Conservation (phyloP, 2,113 vertebrate genomes). For the Cyprinodon variegatus region DNA sequence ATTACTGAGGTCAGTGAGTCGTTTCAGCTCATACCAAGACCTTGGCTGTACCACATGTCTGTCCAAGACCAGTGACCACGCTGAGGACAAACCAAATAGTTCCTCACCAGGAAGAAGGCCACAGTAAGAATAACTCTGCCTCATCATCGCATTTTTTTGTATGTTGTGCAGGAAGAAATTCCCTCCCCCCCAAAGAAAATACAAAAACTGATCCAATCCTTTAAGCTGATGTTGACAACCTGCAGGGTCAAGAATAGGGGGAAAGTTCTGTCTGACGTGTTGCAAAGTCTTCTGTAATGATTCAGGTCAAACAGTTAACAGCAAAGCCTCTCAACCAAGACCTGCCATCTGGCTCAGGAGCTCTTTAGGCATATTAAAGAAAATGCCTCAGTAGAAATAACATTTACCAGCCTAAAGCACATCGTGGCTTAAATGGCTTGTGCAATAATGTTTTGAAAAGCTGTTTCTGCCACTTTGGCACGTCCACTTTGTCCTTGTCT, state of each 20-base stretch:
- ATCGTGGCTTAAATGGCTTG: conserved; percentile 31
- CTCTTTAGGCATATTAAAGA: conserved; percentile 41
- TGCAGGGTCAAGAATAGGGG: conserved; percentile 46
- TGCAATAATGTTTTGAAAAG: conserved; percentile 39
- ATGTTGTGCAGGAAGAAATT: conserved; percentile 12
- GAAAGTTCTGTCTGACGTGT: conserved; percentile 48
- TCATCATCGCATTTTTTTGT: conserved; percentile 64
- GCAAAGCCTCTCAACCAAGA: conserved; percentile 51
- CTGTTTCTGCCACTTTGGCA: conserved; percentile 21
- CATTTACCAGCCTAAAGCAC: conserved; percentile 31
- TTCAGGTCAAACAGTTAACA: conserved; percentile 51
- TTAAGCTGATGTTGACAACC: conserved; percentile 12
- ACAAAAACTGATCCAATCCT: background rate
- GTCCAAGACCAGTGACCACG: conserved; percentile 68
- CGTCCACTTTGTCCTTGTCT: conserved; percentile 58
- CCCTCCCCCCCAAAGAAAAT: background rate
- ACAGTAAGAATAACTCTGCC: conserved; percentile 66
- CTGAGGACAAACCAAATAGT: conserved; percentile 56
- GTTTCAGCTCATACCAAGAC: conserved; percentile 62
- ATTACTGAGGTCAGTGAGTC: conserved; percentile 75
- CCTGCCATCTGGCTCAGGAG: conserved; percentile 53
- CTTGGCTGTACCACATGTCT: conserved; percentile 45
- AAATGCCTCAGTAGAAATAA: conserved; percentile 43
- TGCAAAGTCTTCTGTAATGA: conserved; percentile 52
- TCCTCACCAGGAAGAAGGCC: conserved; percentile 65